Percentiles rank a stretch among this genome's conserved stretches.
phyloP scores from a whole-genome alignment of 2,797 vertebrate species.

The Streptopelia turtur region DNA sequence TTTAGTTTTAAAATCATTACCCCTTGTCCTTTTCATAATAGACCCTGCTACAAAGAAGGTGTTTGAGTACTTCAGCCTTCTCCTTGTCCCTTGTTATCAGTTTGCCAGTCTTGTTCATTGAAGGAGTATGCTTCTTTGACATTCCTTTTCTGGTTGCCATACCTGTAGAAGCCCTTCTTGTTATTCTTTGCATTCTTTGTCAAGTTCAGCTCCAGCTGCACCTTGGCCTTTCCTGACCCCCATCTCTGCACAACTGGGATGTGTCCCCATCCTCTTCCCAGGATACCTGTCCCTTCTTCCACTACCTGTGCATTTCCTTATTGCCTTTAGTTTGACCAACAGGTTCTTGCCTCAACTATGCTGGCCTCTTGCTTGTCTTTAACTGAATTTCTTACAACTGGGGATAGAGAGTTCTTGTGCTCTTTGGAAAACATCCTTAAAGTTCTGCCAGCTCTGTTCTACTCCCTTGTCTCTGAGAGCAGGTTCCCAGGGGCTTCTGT shows the following conservation, averaged over 20 bases:
- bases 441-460: neutral
- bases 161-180: neutral
- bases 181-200: no score
- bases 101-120: neutral
- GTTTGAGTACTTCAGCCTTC: neutral
- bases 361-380: neutral
- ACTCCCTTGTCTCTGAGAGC: no score
- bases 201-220: neutral
- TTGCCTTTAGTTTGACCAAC: no score
- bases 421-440: neutral
- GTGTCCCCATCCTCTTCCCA: neutral
- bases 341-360: neutral
- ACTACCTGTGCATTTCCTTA: no score
- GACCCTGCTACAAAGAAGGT: neutral
- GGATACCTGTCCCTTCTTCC: neutral
- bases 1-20: neutral
- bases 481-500: neutral
- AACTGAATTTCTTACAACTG: neutral
- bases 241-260: neutral
- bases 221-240: neutral
- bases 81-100: neutral
- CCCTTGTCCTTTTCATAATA: neutral
- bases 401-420: neutral
- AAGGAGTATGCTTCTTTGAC: neutral
- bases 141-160: neutral